Base-by-base conservation (phyloP, 2,888 invertebrate genomes). In the Schizaphis graminum region DNA sequence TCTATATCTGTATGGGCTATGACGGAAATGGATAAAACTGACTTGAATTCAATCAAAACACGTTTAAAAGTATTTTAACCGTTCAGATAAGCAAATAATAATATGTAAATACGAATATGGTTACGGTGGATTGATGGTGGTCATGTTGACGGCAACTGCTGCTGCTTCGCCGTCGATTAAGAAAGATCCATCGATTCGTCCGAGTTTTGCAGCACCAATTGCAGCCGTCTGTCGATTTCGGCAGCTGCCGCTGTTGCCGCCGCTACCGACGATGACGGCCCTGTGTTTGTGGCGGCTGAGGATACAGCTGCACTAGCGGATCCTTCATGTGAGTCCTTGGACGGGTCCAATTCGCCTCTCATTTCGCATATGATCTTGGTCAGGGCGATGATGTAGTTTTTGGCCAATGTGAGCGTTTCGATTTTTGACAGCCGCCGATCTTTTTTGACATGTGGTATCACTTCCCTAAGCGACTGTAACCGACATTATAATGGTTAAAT, bases 341-440 rank as follows among this genome's bases (percentile, higher is more conserved):
- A 94, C 47, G 94, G 94, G n/a, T 94, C 90, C 53, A 94, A 86
- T 67, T 94, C 94, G 3, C 94, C 95, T 93, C 95, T 92, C 97
- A 97, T 97, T 95, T 97, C 97, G 96, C 97, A 98, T 95, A 98
- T 97, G 95, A 97, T 97, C 96, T 97, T 98, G 95, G 98, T 98
- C 95, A 98, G 96, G 77, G 98, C 98, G 97, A 97, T 97, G 96
- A 98, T 98, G 96, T 98, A 98, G 96, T 98, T 98, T 96, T 98
- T 97, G 95, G 98, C 98, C 96, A 98, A 96, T 91, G 98, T 98
- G 95, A 98, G 96, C 53, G 98, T 98, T 96, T 98, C 98, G 95
- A 98, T 98, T 96, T 98, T 98, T 95, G 97, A 97, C 95, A 98
- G 96, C 96, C 97, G 97, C 95, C 97, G 96, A 95, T 97, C 97